Evolutionary conservation across 2,888 invertebrate species (phyloP).

Genomic region (Oeneis ivallda): DNA sequence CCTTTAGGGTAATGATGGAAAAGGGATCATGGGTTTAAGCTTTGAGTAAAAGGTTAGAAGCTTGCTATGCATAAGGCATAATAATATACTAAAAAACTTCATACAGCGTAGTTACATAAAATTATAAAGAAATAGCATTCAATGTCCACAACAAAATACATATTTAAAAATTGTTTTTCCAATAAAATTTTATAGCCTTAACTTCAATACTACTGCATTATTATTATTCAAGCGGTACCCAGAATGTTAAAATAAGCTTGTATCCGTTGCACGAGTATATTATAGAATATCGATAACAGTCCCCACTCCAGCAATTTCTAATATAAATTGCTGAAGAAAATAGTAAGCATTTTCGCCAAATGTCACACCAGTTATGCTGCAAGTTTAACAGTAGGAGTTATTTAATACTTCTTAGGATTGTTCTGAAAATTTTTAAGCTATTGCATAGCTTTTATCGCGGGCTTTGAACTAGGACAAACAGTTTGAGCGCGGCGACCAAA

Average conservation of each 20-base stretch:
- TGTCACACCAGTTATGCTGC: neutral
- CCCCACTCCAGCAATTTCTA: neutral
- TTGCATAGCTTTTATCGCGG: no score
- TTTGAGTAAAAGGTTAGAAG: no score
- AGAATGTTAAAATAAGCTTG: neutral
- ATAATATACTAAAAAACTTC: no score
- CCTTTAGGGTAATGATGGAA: no score
- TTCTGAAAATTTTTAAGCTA: no score
- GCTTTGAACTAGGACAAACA: no score
- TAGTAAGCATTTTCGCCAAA: neutral
- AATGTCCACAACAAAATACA: neutral
- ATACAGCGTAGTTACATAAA: neutral
- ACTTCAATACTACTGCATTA: constrained; percentile 4
- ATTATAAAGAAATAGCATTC: neutral
- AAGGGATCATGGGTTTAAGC: no score
- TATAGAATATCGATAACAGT: constrained; percentile 4
- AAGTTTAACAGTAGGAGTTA: neutral
- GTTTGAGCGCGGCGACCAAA: no score
- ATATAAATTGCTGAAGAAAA: constrained; percentile 1
- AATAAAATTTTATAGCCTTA: constrained; percentile 5
- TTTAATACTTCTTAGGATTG: no score
- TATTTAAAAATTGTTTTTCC: neutral
- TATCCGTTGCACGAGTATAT: constrained; percentile 1
- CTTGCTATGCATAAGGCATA: no score
- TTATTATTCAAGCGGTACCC: constrained; percentile 6